Evolutionary conservation across 2,113 vertebrate genomes (phyloP), one percentile per base, ranked within the genome.

Genomic region (Otocyon megalotis): DNA sequence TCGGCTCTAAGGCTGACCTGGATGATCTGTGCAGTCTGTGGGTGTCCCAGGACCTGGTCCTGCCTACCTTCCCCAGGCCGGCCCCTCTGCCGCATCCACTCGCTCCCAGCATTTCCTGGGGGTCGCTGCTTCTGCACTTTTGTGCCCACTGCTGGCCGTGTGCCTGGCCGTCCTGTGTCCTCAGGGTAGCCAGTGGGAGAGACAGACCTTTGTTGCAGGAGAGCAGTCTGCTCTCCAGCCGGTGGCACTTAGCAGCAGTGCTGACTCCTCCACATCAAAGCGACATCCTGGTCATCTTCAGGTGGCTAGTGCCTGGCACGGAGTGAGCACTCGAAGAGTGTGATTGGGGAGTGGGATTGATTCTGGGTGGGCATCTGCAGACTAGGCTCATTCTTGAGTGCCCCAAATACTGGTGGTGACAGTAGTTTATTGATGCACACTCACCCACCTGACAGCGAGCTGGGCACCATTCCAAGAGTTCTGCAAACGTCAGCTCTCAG

Each of bases 261-360:
- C 16, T 12, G 58, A 5, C 81, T 19, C 8, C 2, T 43, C 35
- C 8, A 30, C 8, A 10, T 43, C 81, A 43, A 43, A 28, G 58
- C 24, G 0, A 10, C 4, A 15, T 43, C 8, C 14, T 28, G 7
- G 9, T 28, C 9, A 1, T 43, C 58, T 30, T n/a, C 20, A 2
- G 6, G 16, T 48, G 26, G 30, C 37, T 17, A 8, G 28, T 20
- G 16, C 26, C 35, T 1, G 5, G 37, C 58, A 37, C 3, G 1
- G 37, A 19, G 28, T 22, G 19, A 50, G 72, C 43, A 8, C 13
- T 3, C 4, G 1, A 26, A 58, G 8, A 24, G 32, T 5, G 43
- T 13, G 37, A 48, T 3, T 12, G 26, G 26, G 43, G 4, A 2
- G 37, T 28, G 5, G 37, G 35, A 26, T 60, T 20, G 26, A 12